These are phyloP conservation scores for Steinernema scapterisci DNA, from an alignment of 2,888 invertebrate species.

Conservation along the genomic window DNA sequence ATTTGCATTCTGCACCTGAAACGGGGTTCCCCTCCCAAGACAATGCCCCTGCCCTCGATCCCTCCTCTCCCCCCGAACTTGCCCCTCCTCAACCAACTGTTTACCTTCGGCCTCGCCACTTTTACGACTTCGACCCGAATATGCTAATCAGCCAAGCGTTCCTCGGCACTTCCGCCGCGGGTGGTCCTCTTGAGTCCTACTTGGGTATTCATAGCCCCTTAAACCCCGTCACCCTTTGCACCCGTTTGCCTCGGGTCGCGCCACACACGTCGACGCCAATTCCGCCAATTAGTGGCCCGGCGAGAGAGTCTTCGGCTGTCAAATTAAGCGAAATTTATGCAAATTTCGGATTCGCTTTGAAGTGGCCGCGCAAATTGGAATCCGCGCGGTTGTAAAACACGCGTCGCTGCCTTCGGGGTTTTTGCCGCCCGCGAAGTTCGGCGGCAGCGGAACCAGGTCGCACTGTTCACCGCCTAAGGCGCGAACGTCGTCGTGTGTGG, in stretches of 20 bases:
- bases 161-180: conserved; percentile 2
- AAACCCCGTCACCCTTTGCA: background rate
- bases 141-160: conserved; percentile 10
- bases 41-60: background rate
- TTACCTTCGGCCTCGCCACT: conserved; percentile 5
- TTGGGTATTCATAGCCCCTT: no score
- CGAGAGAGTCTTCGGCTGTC: conserved; percentile 11
- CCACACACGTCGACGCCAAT: conserved; percentile 26
- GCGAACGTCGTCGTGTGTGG: conserved; percentile 21
- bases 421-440: background rate
- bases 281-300: conserved; percentile 27
- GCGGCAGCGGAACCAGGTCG: background rate
- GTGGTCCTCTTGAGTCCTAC: background rate
- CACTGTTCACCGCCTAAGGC: conserved; percentile 5
- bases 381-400: conserved; percentile 28
- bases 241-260: conserved; percentile 9
- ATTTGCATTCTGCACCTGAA: no score
- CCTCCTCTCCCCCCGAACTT: background rate
- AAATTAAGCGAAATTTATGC: conserved; percentile 28
- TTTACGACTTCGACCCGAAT: conserved; percentile 32
- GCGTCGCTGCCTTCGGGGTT: conserved; percentile 9
- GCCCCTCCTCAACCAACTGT: conserved; percentile 1
- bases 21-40: background rate
- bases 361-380: conserved; percentile 28
- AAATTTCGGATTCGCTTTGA: conserved; percentile 28